Conservation (phyloP, 2,113 vertebrate species). For the Nipponia nippon region DNA sequence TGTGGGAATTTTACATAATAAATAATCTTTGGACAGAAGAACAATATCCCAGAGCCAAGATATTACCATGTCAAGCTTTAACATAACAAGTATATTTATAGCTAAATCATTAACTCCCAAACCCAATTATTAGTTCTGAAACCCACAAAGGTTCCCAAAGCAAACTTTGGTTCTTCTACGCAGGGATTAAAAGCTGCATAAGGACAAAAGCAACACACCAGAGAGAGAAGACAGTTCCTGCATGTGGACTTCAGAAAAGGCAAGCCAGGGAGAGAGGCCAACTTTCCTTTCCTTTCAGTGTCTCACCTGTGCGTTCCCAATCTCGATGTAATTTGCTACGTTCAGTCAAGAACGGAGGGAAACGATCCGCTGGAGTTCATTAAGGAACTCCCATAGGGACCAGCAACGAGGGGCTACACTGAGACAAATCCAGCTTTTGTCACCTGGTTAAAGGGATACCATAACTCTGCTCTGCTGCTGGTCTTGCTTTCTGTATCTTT, state of each 20-base stretch:
- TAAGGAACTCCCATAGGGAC: background rate
- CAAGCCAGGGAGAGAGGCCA: background rate
- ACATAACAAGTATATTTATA: background rate
- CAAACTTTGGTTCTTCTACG: background rate
- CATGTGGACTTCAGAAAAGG: background rate
- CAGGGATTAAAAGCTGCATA: background rate
- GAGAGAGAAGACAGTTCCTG: background rate
- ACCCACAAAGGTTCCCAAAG: background rate
- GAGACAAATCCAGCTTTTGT: background rate
- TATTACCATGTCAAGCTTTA: background rate
- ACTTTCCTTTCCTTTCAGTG: background rate
- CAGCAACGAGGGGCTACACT: background rate
- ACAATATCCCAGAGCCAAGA: background rate
- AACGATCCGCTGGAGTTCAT: background rate
- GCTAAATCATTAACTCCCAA: background rate
- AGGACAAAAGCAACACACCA: background rate
- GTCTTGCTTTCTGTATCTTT: background rate
- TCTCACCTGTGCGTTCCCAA: background rate
- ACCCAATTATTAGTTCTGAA: background rate
- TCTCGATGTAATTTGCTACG: background rate
- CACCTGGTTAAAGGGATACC: background rate
- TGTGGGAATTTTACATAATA: background rate
- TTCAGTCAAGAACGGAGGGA: background rate
- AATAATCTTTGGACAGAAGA: background rate
- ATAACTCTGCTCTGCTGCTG: background rate